Base-by-base conservation (phyloP, 2,113 vertebrate species). In the Sinocyclocheilus grahami region DNA sequence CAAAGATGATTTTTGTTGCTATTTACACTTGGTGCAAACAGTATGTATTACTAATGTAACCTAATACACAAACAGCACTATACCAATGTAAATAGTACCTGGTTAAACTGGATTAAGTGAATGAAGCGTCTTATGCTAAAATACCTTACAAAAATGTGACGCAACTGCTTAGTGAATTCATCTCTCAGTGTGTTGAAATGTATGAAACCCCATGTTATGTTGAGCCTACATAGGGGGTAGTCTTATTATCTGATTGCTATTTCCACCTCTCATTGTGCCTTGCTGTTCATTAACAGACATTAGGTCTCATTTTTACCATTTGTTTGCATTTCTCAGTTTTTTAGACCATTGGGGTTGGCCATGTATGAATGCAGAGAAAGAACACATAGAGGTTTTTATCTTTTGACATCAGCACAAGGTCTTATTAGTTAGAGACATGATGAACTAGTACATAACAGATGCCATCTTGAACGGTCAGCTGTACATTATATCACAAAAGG, bases 231-330 rank as follows among this genome's bases (percentile, higher is more conserved):
- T 10, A 27, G 14, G 72, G 48, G 51, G 22, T 46, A 33, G 74
- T 78, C n/a, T 55, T 48, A 46, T 51, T 13, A 63, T 11, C 12
- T 77, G 72, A 77, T 83, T 78, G 37, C 77, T 75, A 71, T 62
- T 86, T 83, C 27, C 62, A 37, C 65, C 51, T 88, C 82, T 77
- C 65, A 39, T 58, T 86, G 62, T 83, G 63, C 81, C 81, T 82
- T 86, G 53, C 37, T 67, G 69, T 58, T 85, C n/a, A 76, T 76
- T 58, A 81, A 55, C 27, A 88, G 46, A 71, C 16, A 51, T 2
- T 24, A 33, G 2, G 62, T 69, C 20, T 13, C 0, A 11, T 48
- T 20, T 14, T 71, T 7, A n/a, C 55, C n/a, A 8, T 53, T n/a
- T 83, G 60, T 48, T 82, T 83, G 5, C 46, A 42, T 67, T 30